A percentile compares a stretch with the other conserved stretches of the same genome.
These are phyloP conservation scores for Anoura caudifer DNA, from an alignment of 2,113 vertebrate genomes.

Conservation along the genomic window DNA sequence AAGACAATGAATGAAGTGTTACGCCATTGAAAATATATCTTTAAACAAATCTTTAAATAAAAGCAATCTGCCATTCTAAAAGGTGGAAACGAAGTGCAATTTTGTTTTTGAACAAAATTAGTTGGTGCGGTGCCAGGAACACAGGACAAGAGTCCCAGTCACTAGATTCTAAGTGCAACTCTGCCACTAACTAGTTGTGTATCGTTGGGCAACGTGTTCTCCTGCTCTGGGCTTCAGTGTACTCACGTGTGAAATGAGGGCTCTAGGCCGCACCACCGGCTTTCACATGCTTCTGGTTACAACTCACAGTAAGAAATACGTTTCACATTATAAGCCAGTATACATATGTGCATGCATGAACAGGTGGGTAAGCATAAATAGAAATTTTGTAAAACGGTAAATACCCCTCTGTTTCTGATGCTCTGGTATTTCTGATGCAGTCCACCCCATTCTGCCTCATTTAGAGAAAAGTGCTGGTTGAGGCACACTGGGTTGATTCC, in stretches of 20 bases:
- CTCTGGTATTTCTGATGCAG: not conserved
- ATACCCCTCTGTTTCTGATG: not conserved
- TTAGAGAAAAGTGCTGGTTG: not conserved
- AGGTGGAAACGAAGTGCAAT: not conserved
- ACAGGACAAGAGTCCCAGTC: not conserved
- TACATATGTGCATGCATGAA: not conserved
- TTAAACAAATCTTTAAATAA: not conserved
- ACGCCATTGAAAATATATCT: constrained; percentile 1
- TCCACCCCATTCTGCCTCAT: not conserved
- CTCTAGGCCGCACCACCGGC: not conserved
- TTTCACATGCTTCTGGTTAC: not conserved
- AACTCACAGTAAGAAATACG: not conserved
- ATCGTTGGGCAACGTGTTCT: not conserved
- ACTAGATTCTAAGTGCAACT: not conserved
- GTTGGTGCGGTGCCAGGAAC: not conserved
- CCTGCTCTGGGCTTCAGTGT: not conserved
- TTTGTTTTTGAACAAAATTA: constrained; percentile 5
- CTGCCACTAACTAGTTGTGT: not conserved
- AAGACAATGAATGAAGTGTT: not conserved
- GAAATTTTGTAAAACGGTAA: not conserved
- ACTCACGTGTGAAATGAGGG: not conserved
- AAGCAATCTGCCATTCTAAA: not conserved
- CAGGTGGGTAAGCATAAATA: not conserved
- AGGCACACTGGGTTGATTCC: not conserved
- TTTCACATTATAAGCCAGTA: not conserved